Evolutionary conservation across 2,113 vertebrate genomes (phyloP).

Genomic region (Lepus europaeus): DNA sequence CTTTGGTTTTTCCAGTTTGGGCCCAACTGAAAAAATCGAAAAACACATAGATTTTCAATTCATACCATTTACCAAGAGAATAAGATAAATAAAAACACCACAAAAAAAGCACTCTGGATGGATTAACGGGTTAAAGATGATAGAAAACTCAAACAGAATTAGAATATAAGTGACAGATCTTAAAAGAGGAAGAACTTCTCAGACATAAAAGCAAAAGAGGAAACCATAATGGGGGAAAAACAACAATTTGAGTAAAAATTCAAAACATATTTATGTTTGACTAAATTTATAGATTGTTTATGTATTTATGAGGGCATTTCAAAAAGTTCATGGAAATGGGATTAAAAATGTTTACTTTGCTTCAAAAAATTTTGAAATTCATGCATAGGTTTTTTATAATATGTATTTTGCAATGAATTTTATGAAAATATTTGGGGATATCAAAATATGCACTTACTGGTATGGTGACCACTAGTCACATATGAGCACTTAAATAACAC

Average conservation of each 20-base stretch:
- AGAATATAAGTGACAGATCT: background rate
- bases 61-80: slow-evolving; percentile 26
- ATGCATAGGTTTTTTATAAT: no score
- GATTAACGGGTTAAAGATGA: slow-evolving; percentile 57
- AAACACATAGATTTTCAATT: slow-evolving; percentile 48
- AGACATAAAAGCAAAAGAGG: slow-evolving; percentile 24
- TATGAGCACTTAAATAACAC: slow-evolving; percentile 24
- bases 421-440: slow-evolving; percentile 52
- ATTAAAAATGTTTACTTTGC: no score
- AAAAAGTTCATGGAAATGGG: no score
- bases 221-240: slow-evolving; percentile 9
- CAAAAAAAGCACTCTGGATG: background rate
- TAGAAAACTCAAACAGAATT: slow-evolving; percentile 39
- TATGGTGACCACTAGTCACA: background rate
- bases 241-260: background rate
- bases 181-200: slow-evolving; percentile 11
- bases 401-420: no score
- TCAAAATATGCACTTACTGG: background rate
- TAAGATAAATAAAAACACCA: background rate
- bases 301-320: no score
- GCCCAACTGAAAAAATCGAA: no score
- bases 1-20: no score
- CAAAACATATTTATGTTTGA: background rate
- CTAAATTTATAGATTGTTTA: background rate
- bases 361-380: no score